Evolutionary conservation across 2,113 vertebrate genomes (phyloP), one percentile per base, ranked within the genome.

Genomic region (Clarias gariepinus): DNA sequence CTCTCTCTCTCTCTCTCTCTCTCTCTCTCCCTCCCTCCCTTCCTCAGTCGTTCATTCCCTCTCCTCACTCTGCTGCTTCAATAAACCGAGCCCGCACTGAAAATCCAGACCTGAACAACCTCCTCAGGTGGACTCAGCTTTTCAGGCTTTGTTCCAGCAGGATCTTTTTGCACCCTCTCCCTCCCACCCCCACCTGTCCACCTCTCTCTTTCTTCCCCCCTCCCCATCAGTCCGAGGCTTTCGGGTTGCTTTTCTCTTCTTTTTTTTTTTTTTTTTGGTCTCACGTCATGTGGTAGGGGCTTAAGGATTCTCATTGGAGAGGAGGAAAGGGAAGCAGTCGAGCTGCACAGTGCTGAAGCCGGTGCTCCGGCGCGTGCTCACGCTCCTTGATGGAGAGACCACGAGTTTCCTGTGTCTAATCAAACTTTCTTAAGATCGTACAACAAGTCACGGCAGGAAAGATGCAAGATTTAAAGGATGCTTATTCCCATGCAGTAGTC

Each of bases 341-440:
- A 85, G 83, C 89, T 83, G 87, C 85, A 83, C 89, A 80, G 55
- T 77, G 89, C 81, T 77, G 69, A 89, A 89, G 83, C 89, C 87
- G 89, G 89, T 83, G 81, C 83, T 63, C 82, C 63, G 83, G 85
- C 74, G 83, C 74, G 80, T 77, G 86, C 88, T 84, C 85, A 77
- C 81, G 55, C 89, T 89, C 73, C 21, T 89, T 81, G 89, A 87
- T 90, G 53, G 79, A 86, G 83, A 89, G 41, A 89, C 28, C 82
- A 60, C 19, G 60, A 36, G 84, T 83, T 30, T 57, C 28, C 21
- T 83, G 36, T 83, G 13, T 74, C 77, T 36, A n/a, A 36, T 83
- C 64, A 25, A 89, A 89, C 82, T 89, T 89, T 76, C 77, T 41
- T 25, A 33, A 63, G 53, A 71, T 84, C 71, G 84, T 66, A 83